Evolutionary conservation across 2,797 vertebrate species (phyloP).

Genomic region (Falco berigora): DNA sequence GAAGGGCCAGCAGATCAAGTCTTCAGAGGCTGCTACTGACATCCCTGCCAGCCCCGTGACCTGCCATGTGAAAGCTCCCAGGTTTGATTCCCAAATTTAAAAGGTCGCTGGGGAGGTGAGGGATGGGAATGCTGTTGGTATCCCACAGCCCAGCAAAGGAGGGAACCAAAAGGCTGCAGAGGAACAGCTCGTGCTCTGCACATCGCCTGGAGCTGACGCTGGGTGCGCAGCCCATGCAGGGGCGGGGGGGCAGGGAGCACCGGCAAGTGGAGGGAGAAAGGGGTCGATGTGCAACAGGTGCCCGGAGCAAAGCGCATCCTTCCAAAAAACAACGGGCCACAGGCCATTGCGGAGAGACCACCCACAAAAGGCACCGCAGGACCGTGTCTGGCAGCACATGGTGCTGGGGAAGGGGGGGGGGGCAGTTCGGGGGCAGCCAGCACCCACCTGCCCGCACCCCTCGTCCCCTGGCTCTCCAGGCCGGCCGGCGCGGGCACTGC

Average conservation of each 20-base stretch:
- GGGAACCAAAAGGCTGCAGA: neutral
- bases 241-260: neutral
- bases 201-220: neutral
- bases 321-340: neutral
- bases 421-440: neutral
- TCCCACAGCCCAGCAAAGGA: neutral
- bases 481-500: neutral
- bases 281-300: neutral
- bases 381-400: neutral
- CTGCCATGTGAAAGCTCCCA: neutral
- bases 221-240: neutral
- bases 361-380: neutral
- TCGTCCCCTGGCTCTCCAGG: neutral
- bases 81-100: neutral
- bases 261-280: fast-evolving
- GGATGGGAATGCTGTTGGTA: neutral
- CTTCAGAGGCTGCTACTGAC: neutral
- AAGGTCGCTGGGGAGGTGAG: neutral
- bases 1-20: neutral
- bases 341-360: neutral
- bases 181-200: neutral
- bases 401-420: fast-evolving
- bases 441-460: neutral
- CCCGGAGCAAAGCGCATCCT: neutral
- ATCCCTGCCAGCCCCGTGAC: neutral